Evolutionary conservation across 2,888 invertebrate species (phyloP).

Genomic region (Mesorhabditis spiculigera): DNA sequence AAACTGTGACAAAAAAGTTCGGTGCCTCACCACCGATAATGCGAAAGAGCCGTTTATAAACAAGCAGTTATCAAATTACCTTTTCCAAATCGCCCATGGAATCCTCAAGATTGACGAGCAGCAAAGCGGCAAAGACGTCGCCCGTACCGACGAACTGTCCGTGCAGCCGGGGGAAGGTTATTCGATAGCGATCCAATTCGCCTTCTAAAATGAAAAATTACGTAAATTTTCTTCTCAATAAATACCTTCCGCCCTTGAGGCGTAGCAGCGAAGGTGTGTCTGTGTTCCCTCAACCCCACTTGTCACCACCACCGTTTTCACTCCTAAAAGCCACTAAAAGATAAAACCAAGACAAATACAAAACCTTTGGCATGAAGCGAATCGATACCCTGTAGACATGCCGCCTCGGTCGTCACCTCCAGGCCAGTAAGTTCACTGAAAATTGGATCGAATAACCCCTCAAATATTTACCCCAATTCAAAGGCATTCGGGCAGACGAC

Average conservation of each 20-base stretch:
- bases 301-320: constrained; percentile 32
- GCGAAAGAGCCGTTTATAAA: not conserved
- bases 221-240: not conserved
- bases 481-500: constrained; percentile 94
- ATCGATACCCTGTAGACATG: constrained; percentile 75
- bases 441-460: not conserved
- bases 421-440: constrained; percentile 74
- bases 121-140: constrained; percentile 73
- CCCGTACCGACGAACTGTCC: constrained; percentile 83
- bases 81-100: constrained; percentile 66
- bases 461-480: constrained; percentile 73
- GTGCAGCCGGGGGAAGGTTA: constrained; percentile 34
- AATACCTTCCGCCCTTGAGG: constrained; percentile 7
- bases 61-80: not conserved
- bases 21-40: not conserved
- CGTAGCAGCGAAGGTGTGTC: constrained; percentile 26
- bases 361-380: constrained; percentile 69
- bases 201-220: constrained; percentile 11
- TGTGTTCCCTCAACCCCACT: constrained; percentile 37
- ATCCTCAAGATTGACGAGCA: constrained; percentile 79
- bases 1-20: too few species aligned
- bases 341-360: not conserved
- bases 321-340: constrained; percentile 13
- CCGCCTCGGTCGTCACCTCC: constrained; percentile 70
- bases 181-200: constrained; percentile 23